These are phyloP conservation scores for Caenorhabditis auriculariae DNA, from an alignment of 2,888 invertebrate genomes.

Conservation along the genomic window DNA sequence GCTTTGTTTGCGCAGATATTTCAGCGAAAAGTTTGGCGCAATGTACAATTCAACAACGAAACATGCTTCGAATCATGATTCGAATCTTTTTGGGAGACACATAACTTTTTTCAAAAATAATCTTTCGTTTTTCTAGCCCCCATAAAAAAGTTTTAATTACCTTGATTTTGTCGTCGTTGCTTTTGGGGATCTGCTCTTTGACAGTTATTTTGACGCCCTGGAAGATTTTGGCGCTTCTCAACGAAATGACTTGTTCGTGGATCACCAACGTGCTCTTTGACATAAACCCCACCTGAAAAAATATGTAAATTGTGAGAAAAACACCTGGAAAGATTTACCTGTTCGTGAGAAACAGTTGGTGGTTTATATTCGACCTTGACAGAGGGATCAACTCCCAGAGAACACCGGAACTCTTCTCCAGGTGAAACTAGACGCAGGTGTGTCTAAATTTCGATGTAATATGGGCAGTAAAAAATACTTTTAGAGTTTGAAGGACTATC, in stretches of 20 bases:
- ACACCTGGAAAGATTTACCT: no score
- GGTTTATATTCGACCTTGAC: slow-evolving; percentile 65
- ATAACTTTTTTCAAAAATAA: not conserved
- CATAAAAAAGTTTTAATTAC: slow-evolving; percentile 51
- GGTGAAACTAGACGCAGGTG: slow-evolving; percentile 63
- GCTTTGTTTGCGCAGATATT: no score
- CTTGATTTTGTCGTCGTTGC: slow-evolving; percentile 66
- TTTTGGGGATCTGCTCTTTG: slow-evolving; percentile 65
- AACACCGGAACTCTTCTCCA: slow-evolving; percentile 65
- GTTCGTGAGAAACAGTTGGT: slow-evolving; percentile 59
- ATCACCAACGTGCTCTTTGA: slow-evolving; percentile 60
- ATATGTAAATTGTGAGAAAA: not conserved
- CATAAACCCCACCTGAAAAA: slow-evolving; percentile 61
- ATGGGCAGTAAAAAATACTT: not conserved
- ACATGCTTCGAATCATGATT: not conserved
- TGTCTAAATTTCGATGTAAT: slow-evolving; percentile 37
- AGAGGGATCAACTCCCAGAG: slow-evolving; percentile 66
- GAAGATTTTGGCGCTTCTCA: slow-evolving; percentile 64
- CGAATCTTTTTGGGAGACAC: not conserved
- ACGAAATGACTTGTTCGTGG: slow-evolving; percentile 61
- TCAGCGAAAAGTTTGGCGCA: not conserved
- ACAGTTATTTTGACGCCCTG: slow-evolving; percentile 61
- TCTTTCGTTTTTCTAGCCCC: not conserved
- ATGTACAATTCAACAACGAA: not conserved
- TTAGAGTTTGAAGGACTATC: not conserved